These are phyloP conservation scores for Geotrupes spiniger DNA, from an alignment of 2,888 invertebrate species.

Conservation along the genomic window DNA sequence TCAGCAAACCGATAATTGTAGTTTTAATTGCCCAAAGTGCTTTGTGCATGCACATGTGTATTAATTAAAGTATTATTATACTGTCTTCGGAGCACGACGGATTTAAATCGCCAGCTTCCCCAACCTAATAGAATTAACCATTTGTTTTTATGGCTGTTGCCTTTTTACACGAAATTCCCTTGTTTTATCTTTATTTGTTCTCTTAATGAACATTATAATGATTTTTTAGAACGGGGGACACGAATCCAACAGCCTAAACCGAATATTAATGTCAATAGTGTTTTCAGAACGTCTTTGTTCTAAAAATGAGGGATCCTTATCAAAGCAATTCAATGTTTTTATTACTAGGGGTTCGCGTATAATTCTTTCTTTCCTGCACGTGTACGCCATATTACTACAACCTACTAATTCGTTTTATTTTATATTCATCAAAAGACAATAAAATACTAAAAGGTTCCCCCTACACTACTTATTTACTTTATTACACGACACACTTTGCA, in stretches of 20 bases:
- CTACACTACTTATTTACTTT: not conserved
- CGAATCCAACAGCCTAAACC: constrained; percentile 37
- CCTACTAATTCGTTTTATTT: constrained; percentile 16
- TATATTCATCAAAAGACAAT: constrained; percentile 11
- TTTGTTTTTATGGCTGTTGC: constrained; percentile 43
- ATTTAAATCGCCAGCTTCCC: constrained; percentile 19
- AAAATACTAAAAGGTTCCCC: constrained; percentile 8
- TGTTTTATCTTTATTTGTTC: constrained; percentile 46
- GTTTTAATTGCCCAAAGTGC: constrained; percentile 22
- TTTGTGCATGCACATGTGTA: constrained; percentile 16
- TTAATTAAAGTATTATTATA: constrained; percentile 17
- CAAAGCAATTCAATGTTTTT: constrained; percentile 46
- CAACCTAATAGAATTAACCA: constrained; percentile 39
- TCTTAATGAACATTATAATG: constrained; percentile 45
- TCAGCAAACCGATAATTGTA: constrained; percentile 19
- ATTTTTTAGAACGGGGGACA: constrained; percentile 41
- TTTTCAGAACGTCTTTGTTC: constrained; percentile 47
- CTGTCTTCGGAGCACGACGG: constrained; percentile 8
- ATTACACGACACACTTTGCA: not conserved
- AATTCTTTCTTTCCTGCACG: constrained; percentile 22
- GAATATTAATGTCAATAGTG: constrained; percentile 47
- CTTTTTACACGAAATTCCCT: constrained; percentile 37
- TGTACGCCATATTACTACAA: constrained; percentile 4
- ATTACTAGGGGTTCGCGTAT: constrained; percentile 36
- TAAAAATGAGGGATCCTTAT: constrained; percentile 45